Evolutionary conservation across 2,888 invertebrate species (phyloP).

Genomic region (Acleris literana): DNA sequence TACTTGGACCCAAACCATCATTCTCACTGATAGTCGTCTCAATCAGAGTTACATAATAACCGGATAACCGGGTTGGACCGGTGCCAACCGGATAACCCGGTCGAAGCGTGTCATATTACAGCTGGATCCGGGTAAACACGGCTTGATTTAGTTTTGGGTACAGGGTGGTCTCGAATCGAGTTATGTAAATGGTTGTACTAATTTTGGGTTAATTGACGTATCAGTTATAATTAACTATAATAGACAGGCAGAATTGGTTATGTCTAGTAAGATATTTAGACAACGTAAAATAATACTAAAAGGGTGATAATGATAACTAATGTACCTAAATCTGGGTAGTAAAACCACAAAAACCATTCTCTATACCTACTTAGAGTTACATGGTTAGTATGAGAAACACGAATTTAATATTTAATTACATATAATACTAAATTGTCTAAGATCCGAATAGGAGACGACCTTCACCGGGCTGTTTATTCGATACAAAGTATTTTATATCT

Average conservation of each 20-base stretch:
- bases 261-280: no score
- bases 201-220: neutral
- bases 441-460: no score
- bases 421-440: no score
- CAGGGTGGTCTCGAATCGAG: neutral
- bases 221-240: neutral
- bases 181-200: neutral
- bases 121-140: constrained; percentile 17
- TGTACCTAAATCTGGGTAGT: no score
- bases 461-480: no score
- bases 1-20: neutral
- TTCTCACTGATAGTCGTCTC: neutral
- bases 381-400: no score
- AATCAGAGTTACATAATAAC: constrained; percentile 15
- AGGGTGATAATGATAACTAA: no score
- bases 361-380: no score
- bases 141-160: constrained; percentile 4
- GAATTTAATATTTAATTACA: no score
- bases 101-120: constrained; percentile 5
- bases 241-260: neutral
- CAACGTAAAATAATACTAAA: no score
- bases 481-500: no score
- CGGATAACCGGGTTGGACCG: constrained; percentile 12
- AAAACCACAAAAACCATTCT: no score
- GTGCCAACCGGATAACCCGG: constrained; percentile 5